A percentile compares a stretch with the other conserved stretches of the same genome.
These are phyloP conservation scores for Bilobella aurantiaca DNA, from an alignment of 1,140 invertebrate genomes.

Conservation along the genomic window DNA sequence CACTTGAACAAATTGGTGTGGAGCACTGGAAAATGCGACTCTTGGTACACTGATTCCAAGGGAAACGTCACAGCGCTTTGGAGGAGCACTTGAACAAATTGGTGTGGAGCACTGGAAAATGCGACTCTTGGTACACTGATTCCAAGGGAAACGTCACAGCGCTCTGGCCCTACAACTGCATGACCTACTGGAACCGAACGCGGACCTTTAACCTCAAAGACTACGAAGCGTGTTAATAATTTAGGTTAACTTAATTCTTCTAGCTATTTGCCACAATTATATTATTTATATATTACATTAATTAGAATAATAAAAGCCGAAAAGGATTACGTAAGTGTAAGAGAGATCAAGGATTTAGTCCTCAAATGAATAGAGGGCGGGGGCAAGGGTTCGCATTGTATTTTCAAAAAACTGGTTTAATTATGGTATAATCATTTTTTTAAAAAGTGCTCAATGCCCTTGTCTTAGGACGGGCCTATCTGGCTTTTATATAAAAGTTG, in stretches of 20 bases:
- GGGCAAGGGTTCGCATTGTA: not conserved
- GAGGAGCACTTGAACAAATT: not conserved
- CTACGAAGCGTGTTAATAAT: not conserved
- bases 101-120: not conserved
- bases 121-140: not conserved
- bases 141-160: not conserved
- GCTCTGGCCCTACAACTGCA: slow-evolving; percentile 5
- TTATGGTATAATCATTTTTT: too few species aligned
- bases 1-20: not conserved
- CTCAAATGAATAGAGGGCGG: not conserved
- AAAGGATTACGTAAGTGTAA: not conserved
- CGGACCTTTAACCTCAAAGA: not conserved
- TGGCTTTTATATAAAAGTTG: too few species aligned
- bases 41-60: slow-evolving; percentile 1
- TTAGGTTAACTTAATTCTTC: not conserved
- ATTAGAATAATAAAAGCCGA: not conserved
- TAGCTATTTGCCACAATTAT: not conserved
- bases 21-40: not conserved
- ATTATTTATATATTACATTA: not conserved
- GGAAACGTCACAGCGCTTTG: too few species aligned
- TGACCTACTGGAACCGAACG: not conserved
- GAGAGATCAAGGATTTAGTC: not conserved
- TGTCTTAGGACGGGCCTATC: too few species aligned
- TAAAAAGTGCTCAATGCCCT: too few species aligned
- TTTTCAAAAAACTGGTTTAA: too few species aligned